A percentile compares a stretch with the other conserved stretches of the same genome.
phyloP scores from a whole-genome alignment of 2,797 vertebrate genomes.

The Myotis planiceps region DNA sequence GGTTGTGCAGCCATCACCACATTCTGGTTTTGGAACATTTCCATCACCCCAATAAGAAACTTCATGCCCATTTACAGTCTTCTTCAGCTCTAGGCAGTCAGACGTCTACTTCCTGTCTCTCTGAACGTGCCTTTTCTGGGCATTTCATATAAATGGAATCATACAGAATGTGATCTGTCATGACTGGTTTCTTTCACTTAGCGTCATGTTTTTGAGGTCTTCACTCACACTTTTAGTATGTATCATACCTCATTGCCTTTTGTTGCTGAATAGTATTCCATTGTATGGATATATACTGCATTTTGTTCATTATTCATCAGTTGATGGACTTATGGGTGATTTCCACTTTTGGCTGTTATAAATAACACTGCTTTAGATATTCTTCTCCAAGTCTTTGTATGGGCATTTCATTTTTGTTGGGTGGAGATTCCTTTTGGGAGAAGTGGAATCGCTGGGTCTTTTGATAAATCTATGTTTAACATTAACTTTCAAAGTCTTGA shows the following conservation, averaged over 20 bases:
- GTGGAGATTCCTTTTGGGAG: background rate
- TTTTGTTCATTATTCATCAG: background rate
- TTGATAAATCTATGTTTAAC: background rate
- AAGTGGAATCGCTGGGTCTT: background rate
- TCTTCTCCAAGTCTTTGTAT: background rate
- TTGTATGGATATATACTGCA: background rate
- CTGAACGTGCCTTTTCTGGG: background rate
- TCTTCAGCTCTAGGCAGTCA: background rate
- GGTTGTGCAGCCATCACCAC: background rate
- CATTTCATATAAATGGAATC: background rate
- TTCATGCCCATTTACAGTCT: background rate
- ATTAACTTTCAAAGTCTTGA: conserved; percentile 35
- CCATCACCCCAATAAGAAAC: background rate
- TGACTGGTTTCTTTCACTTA: background rate
- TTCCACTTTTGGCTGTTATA: background rate
- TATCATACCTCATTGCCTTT: background rate
- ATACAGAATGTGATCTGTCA: background rate
- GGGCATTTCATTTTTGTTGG: background rate
- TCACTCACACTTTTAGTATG: background rate
- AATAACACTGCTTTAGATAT: background rate
- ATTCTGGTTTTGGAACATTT: background rate
- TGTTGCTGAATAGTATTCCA: background rate
- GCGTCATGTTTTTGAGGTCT: background rate
- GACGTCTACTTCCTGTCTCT: background rate
- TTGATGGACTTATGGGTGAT: background rate